Base-by-base conservation (phyloP, 2,797 vertebrate genomes). In the Enteromius thamalakanensis region DNA sequence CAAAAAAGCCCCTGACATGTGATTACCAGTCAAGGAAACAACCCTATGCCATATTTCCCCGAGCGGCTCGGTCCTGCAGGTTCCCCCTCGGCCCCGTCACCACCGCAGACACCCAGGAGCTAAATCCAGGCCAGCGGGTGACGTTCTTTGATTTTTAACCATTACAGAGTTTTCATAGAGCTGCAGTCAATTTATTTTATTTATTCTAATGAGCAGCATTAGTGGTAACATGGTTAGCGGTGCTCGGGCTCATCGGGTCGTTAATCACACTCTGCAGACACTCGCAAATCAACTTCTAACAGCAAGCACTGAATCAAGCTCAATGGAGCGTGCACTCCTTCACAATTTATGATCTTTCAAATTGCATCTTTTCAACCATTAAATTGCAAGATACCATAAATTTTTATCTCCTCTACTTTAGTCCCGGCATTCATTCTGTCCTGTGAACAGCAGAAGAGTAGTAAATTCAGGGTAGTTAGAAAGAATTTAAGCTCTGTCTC, bases 361-460 rank as follows among this genome's bases (percentile, higher is more conserved):
- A 99, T 99, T 99, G 98, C 98, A 99, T 99, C 98, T 99, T 99
- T 99, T 99, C 98, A 99, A 99, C 98, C 98, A 99, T 99, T 99
- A 99, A 99, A 99, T 99, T 99, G 97, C 97, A 97, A 99, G 97
- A 98, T 99, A 99, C 97, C 97, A 99, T 99, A 98, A 98, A 99
- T 99, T 99, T 99, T 99, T 99, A 99, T 99, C 97, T 98, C 96
- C 96, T 98, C 96, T 96, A 96, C 97, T 97, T 97, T 96, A 96
- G 97, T 96, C 96, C 96, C 94, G 96, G 96, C 98, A 98, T 98
- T 97, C 97, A 98, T 99, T 99, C 97, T 96, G 96, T 96, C 95
- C 95, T 95, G 97, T 97, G 97, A 98, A 98, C 98, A 98, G 97
- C 96, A 96, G 97, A 97, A 97, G 96, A 94, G 94, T 96, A 94